Percentiles rank a stretch among this genome's conserved stretches.
Conservation (phyloP, 1,140 invertebrate genomes). For the Musca domestica region DNA sequence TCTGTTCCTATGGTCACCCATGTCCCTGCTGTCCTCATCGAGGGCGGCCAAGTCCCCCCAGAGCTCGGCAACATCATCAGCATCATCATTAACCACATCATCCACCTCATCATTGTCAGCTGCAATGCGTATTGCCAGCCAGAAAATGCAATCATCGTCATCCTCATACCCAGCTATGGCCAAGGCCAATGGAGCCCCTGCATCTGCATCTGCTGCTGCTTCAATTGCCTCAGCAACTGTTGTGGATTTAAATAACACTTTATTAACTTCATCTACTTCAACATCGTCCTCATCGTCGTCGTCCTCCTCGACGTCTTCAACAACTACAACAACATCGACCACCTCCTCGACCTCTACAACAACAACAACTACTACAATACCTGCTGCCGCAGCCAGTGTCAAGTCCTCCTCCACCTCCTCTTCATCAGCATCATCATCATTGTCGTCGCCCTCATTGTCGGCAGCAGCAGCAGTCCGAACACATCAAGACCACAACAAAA, state of each 20-base stretch:
- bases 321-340: slow-evolving; percentile 7
- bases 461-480: neutral
- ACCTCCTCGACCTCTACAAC: neutral
- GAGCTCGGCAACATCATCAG: neutral
- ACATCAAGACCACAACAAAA: neutral
- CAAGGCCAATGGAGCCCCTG: too few relatives aligned
- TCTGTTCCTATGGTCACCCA: slow-evolving; percentile 27
- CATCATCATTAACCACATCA: neutral
- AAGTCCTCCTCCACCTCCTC: neutral
- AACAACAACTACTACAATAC: neutral
- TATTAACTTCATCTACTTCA: slow-evolving; percentile 8
- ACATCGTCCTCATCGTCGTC: slow-evolving; percentile 1
- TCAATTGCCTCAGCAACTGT: neutral
- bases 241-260: slow-evolving; percentile 14
- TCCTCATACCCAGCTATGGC: too few relatives aligned
- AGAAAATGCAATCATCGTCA: neutral
- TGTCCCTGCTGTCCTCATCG: slow-evolving; percentile 10
- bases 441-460: neutral
- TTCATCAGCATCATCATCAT: neutral
- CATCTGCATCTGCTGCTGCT: neutral
- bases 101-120: too few relatives aligned
- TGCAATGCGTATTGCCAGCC: too few relatives aligned
- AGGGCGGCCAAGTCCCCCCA: neutral
- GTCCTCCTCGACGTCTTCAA: neutral
- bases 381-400: neutral